Evolutionary conservation across 2,888 invertebrate genomes (phyloP).

Genomic region (Drymonia ruficornis): DNA sequence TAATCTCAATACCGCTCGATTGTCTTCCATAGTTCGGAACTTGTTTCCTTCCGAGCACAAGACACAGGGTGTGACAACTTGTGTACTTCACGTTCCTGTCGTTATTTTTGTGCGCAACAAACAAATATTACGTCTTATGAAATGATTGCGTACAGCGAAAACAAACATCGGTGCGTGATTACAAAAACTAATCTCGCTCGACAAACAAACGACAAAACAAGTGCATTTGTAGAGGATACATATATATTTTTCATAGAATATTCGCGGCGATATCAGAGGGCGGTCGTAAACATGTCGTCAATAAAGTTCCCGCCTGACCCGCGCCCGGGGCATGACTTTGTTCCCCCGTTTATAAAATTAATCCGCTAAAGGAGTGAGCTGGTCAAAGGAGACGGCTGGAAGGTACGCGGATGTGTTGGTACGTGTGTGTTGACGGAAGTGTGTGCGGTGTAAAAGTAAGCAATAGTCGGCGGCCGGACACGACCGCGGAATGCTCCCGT

Average conservation of each 20-base stretch:
- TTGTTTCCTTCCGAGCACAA: constrained; percentile 19
- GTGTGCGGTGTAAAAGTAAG: constrained; percentile 23
- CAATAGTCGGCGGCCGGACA: constrained; percentile 9
- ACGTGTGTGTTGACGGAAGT: constrained; percentile 29
- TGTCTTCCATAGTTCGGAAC: constrained; percentile 34
- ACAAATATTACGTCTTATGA: background rate
- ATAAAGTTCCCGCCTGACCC: constrained; percentile 62
- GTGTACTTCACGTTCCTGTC: too few species aligned
- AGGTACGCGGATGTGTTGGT: constrained; percentile 30
- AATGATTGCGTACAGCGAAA: background rate
- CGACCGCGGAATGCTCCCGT: constrained; percentile 14
- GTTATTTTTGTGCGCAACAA: background rate
- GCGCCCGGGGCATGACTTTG: constrained; percentile 53
- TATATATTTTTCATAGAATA: constrained; percentile 50
- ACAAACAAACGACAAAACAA: constrained; percentile 16
- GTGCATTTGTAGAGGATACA: constrained; percentile 16
- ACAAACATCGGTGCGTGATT: background rate
- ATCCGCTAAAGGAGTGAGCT: constrained; percentile 50
- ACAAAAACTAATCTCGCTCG: constrained; percentile 8
- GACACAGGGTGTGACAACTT: background rate
- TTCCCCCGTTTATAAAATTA: constrained; percentile 68
- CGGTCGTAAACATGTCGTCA: constrained; percentile 64
- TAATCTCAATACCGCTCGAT: constrained; percentile 36
- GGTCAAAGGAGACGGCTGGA: constrained; percentile 49
- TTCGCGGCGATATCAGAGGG: constrained; percentile 45